These are phyloP conservation scores for Haliaeetus leucogaster DNA, from an alignment of 2,113 vertebrate species.

Conservation along the genomic window DNA sequence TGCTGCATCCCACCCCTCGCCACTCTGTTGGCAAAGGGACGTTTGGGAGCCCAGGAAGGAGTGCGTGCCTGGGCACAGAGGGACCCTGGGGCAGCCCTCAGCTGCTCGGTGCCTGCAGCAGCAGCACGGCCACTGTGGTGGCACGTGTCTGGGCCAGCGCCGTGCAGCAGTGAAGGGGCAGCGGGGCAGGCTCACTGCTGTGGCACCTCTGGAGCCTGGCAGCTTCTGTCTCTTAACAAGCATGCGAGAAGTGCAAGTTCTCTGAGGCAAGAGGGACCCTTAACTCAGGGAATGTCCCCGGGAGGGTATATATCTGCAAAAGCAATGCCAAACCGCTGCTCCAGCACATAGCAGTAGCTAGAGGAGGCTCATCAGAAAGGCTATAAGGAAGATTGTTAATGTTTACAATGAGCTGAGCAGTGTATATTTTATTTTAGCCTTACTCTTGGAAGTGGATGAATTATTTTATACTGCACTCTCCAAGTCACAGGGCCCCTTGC, in stretches of 20 bases:
- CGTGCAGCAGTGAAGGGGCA: not conserved
- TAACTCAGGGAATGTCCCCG: rapidly evolving
- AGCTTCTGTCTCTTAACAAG: not conserved
- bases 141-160: not conserved
- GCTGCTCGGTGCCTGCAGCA: not conserved
- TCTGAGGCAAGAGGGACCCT: not conserved
- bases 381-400: not conserved
- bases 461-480: not conserved
- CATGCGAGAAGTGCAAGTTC: not conserved
- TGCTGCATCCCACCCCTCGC: not conserved
- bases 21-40: not conserved
- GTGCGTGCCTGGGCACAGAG: rapidly evolving
- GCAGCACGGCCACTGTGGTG: not conserved
- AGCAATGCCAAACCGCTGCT: not conserved
- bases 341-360: not conserved
- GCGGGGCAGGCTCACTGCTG: not conserved
- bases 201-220: not conserved
- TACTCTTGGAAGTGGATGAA: not conserved
- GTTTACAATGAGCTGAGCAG: not conserved
- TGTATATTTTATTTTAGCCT: not conserved
- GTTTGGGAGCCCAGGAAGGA: not conserved
- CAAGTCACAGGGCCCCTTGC: not conserved
- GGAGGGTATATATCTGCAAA: not conserved
- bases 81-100: not conserved
- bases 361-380: not conserved